Percentiles rank a stretch among this genome's conserved stretches.
Evolutionary conservation across 1,140 invertebrate genomes (phyloP).

Genomic region (Nixonia krombeini): DNA sequence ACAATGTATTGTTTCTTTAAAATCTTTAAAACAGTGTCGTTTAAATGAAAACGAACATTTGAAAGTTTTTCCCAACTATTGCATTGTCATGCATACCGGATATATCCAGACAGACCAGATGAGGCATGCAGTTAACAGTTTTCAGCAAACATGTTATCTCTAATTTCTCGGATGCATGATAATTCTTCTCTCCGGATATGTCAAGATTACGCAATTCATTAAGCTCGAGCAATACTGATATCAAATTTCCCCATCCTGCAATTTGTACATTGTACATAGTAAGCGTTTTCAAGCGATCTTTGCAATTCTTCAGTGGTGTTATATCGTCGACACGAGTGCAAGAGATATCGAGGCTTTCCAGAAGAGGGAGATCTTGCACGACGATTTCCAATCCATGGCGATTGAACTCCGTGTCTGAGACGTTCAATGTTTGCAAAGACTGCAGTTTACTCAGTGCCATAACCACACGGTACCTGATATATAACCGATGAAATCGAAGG

Average conservation of each 20-base stretch:
- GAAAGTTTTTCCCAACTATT: neutral
- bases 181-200: slow-evolving; percentile 76
- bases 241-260: slow-evolving; percentile 67
- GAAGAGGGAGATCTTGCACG: slow-evolving; percentile 77
- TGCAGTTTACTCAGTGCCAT: slow-evolving; percentile 74
- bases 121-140: slow-evolving; percentile 72
- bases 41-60: neutral
- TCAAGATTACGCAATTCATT: slow-evolving; percentile 76
- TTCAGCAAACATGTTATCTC: slow-evolving; percentile 71
- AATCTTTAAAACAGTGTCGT: too few relatives aligned
- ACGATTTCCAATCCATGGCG: slow-evolving; percentile 79
- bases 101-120: slow-evolving; percentile 79
- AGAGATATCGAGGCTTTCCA: slow-evolving; percentile 82
- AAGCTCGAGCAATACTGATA: slow-evolving; percentile 75
- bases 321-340: slow-evolving; percentile 80
- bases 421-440: slow-evolving; percentile 78
- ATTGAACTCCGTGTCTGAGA: slow-evolving; percentile 82
- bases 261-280: slow-evolving; percentile 79
- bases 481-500: slow-evolving; percentile 27
- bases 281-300: slow-evolving; percentile 75
- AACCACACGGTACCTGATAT: slow-evolving; percentile 69
- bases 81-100: slow-evolving; percentile 72
- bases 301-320: slow-evolving; percentile 76
- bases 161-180: slow-evolving; percentile 70
- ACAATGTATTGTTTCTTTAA: too few relatives aligned